Evolutionary conservation across 92 coral and sea anemone genomes (phyloP).

Genomic region (Parazoanthus swiftii): DNA sequence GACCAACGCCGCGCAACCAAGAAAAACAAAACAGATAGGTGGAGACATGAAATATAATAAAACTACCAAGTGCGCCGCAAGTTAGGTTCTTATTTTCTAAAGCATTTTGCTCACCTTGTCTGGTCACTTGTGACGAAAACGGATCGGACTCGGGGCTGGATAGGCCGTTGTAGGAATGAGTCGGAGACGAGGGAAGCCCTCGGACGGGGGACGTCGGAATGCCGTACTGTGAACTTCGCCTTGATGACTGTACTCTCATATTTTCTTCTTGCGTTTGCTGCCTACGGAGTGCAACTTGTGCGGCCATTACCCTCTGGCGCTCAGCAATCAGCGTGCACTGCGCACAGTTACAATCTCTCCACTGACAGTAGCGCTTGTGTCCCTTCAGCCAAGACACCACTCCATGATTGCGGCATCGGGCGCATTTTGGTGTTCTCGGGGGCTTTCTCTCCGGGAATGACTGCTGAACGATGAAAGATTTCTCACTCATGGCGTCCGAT

Average conservation of each 20-base stretch:
- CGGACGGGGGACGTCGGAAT: constrained; percentile 48
- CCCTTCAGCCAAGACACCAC: constrained; percentile 85
- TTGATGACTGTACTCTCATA: constrained; percentile 62
- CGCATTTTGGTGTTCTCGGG: constrained; percentile 85
- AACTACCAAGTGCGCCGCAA: not conserved
- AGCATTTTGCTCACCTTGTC: constrained; percentile 26
- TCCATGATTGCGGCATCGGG: constrained; percentile 86
- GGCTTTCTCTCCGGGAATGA: constrained; percentile 76
- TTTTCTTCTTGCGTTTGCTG: constrained; percentile 97
- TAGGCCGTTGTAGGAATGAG: constrained; percentile 34
- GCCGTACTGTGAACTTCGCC: constrained; percentile 45
- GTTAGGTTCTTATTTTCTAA: constrained; percentile 5
- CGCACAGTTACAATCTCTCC: constrained; percentile 86
- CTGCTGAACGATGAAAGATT: constrained; percentile 62
- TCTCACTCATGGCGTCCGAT: constrained; percentile 59
- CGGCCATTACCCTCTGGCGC: constrained; percentile 90
- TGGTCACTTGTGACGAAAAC: not conserved
- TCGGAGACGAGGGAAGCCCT: constrained; percentile 11
- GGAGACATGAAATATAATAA: not conserved
- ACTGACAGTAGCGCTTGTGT: constrained; percentile 81
- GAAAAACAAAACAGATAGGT: constrained; percentile 31
- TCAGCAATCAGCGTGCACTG: constrained; percentile 87
- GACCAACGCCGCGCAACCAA: constrained; percentile 37
- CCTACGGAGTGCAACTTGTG: constrained; percentile 84
- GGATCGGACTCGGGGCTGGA: constrained; percentile 33